A percentile compares a stretch with the other conserved stretches of the same genome.
These are phyloP conservation scores for Habroteleia sp. DNA, from an alignment of 2,888 invertebrate species.

Conservation along the genomic window DNA sequence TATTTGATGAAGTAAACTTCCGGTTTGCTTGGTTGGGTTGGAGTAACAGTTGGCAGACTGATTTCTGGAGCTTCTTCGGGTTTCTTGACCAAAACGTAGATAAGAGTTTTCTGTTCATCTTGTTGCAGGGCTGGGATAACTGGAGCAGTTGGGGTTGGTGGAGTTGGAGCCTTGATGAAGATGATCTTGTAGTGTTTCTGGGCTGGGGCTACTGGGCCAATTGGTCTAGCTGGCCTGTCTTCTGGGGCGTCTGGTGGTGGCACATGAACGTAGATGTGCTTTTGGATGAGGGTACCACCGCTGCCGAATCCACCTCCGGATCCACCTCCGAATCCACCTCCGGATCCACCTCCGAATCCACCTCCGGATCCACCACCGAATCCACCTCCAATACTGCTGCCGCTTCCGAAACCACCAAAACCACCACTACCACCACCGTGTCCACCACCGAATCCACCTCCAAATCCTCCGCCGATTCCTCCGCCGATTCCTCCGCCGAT, in stretches of 20 bases:
- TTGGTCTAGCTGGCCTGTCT: conserved; percentile 85
- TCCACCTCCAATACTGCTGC: conserved; percentile 67
- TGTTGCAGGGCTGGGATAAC: conserved; percentile 88
- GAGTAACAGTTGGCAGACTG: conserved; percentile 88
- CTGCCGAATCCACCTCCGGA: conserved; percentile 75
- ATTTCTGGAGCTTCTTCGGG: conserved; percentile 93
- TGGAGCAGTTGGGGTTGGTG: conserved; percentile 90
- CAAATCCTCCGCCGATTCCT: conserved; percentile 64
- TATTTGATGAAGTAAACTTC: conserved; percentile 95
- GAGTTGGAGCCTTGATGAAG: conserved; percentile 94
- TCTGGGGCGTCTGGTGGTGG: conserved; percentile 92
- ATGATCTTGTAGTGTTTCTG: conserved; percentile 96
- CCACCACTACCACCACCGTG: conserved; percentile 79
- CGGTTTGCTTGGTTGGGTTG: conserved; percentile 93
- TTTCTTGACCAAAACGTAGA: conserved; percentile 93
- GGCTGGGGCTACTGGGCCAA: conserved; percentile 86
- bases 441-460: conserved; percentile 64
- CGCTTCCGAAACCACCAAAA: conserved; percentile 70
- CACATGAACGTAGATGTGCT: conserved; percentile 94
- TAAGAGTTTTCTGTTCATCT: conserved; percentile 93
- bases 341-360: conserved; percentile 59
- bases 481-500: conserved; percentile 51
- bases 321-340: conserved; percentile 73
- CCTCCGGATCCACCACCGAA: conserved; percentile 76
- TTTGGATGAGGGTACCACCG: conserved; percentile 87